These are phyloP conservation scores for Cyprinus carpio DNA, from an alignment of 2,113 vertebrate species.

Conservation along the genomic window DNA sequence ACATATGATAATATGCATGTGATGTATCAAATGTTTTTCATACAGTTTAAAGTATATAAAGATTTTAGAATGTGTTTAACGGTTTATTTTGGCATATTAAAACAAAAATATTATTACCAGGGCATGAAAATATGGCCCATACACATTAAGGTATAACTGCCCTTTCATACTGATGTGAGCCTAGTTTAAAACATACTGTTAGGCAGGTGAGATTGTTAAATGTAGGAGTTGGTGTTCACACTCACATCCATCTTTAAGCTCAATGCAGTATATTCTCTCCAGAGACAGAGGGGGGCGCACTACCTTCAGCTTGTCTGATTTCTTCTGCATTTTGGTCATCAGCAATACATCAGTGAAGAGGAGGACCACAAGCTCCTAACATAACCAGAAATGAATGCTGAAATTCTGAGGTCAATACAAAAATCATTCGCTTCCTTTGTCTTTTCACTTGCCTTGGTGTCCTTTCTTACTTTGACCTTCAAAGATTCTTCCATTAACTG, in stretches of 20 bases:
- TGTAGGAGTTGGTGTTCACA: conserved; percentile 3
- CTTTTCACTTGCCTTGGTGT: conserved; percentile 76
- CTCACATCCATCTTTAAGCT: conserved; percentile 80
- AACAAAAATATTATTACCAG: not conserved
- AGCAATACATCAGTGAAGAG: conserved; percentile 85
- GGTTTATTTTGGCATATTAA: no score
- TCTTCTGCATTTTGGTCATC: conserved; percentile 82
- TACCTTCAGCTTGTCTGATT: conserved; percentile 77
- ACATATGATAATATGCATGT: no score
- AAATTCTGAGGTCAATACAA: not conserved
- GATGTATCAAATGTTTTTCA: no score
- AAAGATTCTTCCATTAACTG: conserved; percentile 77
- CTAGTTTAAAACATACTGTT: no score
- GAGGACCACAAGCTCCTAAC: conserved; percentile 80
- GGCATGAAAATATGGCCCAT: not conserved
- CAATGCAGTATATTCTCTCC: conserved; percentile 73
- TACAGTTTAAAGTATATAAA: no score
- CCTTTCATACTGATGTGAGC: not conserved
- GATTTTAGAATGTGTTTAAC: no score
- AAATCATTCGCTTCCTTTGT: not conserved
- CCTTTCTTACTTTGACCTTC: conserved; percentile 78
- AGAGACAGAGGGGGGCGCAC: conserved; percentile 80
- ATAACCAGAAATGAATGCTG: not conserved
- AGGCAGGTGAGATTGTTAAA: not conserved
- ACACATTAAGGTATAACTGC: not conserved